Evolutionary conservation across 2,888 invertebrate species (phyloP).

Genomic region (Mesodorylaimus sp.): DNA sequence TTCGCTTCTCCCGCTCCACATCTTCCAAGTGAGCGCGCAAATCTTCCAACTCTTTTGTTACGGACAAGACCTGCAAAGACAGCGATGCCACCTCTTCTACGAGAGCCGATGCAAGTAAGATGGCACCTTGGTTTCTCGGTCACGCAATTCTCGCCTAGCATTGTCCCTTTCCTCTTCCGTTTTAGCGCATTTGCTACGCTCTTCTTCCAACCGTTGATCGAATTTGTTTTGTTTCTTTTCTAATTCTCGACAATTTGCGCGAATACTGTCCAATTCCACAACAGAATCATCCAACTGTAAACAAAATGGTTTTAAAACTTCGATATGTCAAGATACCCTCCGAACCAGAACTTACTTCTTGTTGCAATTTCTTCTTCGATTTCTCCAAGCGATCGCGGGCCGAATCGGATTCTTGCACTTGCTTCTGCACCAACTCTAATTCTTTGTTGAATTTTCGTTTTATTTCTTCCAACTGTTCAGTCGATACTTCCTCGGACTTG

Average conservation of each 20-base stretch:
- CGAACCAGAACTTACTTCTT: slow-evolving; percentile 43
- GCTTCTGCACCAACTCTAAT: slow-evolving; percentile 61
- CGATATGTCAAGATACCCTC: neutral
- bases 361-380: slow-evolving; percentile 89
- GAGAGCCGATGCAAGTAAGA: neutral
- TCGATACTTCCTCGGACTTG: slow-evolving; percentile 75
- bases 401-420: slow-evolving; percentile 46
- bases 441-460: slow-evolving; percentile 72
- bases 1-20: slow-evolving; percentile 60
- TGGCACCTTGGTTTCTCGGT: slow-evolving; percentile 69
- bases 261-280: slow-evolving; percentile 77
- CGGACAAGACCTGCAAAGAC: slow-evolving; percentile 45
- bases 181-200: slow-evolving; percentile 34
- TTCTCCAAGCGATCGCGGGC: slow-evolving; percentile 20
- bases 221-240: slow-evolving; percentile 98
- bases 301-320: neutral
- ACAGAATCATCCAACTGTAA: slow-evolving; percentile 64
- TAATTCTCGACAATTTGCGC: slow-evolving; percentile 60
- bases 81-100: neutral
- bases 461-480: slow-evolving; percentile 67
- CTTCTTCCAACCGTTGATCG: slow-evolving; percentile 56
- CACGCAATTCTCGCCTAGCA: slow-evolving; percentile 62
- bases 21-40: slow-evolving; percentile 72
- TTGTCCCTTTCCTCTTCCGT: slow-evolving; percentile 57
- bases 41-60: slow-evolving; percentile 77